A percentile compares a stretch with the other conserved stretches of the same genome.
Conservation (phyloP, 2,113 vertebrate species). For the Psittacula cyanocephala region DNA sequence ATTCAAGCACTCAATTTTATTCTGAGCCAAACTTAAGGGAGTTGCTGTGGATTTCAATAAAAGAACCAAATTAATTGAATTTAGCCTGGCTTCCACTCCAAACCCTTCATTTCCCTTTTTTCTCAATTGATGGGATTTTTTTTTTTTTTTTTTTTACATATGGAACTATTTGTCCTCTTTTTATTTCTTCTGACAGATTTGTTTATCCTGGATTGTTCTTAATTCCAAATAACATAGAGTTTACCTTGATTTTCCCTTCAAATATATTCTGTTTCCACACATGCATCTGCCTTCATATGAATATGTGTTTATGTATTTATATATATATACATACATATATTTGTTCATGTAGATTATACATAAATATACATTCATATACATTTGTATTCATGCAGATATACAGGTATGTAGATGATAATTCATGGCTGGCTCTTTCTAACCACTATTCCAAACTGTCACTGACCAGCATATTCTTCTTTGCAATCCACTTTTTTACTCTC, state of each 20-base stretch:
- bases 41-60: neutral
- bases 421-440: neutral
- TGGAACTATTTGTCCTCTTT: neutral
- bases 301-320: neutral
- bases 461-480: neutral
- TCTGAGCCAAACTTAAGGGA: neutral
- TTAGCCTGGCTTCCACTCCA: neutral
- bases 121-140: neutral
- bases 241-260: neutral
- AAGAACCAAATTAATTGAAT: neutral
- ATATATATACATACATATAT: neutral
- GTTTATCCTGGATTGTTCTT: neutral
- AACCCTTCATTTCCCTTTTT: neutral
- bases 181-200: neutral
- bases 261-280: neutral
- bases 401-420: neutral
- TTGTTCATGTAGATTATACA: neutral
- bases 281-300: neutral
- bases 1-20: neutral
- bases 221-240: neutral
- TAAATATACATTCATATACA: neutral
- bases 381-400: neutral
- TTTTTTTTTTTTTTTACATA: neutral
- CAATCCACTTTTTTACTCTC: neutral
- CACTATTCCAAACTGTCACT: neutral